Percentiles rank a stretch among this genome's conserved stretches.
These are phyloP conservation scores for Zosterops hypoxanthus DNA, from an alignment of 2,113 vertebrate species.

Conservation along the genomic window DNA sequence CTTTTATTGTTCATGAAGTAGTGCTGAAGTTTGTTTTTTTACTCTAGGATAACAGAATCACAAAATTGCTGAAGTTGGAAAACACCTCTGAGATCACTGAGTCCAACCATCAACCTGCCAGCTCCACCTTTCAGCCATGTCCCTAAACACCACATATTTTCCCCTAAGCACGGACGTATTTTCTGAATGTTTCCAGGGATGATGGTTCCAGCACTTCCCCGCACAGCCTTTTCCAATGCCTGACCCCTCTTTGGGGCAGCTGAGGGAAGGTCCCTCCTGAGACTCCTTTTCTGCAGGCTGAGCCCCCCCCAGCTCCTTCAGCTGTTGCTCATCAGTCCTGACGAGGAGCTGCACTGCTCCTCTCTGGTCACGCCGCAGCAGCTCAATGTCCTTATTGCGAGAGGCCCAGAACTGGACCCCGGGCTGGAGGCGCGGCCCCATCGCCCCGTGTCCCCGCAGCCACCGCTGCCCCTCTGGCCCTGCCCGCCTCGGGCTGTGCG, in stretches of 20 bases:
- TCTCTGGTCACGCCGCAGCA: background rate
- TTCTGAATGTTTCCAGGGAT: background rate
- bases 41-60: background rate
- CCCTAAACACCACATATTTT: background rate
- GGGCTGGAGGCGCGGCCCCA: background rate
- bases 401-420: background rate
- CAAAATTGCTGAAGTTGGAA: background rate
- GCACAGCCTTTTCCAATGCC: too few relatives aligned
- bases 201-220: background rate
- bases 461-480: background rate
- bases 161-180: too few relatives aligned
- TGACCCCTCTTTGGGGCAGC: too few relatives aligned
- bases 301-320: background rate
- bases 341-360: background rate
- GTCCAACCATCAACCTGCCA: background rate
- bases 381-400: too few relatives aligned
- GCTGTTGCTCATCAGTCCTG: background rate
- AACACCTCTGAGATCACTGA: background rate
- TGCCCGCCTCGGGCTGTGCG: too few relatives aligned
- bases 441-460: background rate
- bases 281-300: background rate
- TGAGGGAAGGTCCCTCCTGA: background rate
- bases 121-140: background rate
- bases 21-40: background rate
- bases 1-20: background rate